Evolutionary conservation across 92 coral and sea anemone genomes (phyloP), one percentile per base, ranked within the genome.

Genomic region (Epizoanthus rinbou): DNA sequence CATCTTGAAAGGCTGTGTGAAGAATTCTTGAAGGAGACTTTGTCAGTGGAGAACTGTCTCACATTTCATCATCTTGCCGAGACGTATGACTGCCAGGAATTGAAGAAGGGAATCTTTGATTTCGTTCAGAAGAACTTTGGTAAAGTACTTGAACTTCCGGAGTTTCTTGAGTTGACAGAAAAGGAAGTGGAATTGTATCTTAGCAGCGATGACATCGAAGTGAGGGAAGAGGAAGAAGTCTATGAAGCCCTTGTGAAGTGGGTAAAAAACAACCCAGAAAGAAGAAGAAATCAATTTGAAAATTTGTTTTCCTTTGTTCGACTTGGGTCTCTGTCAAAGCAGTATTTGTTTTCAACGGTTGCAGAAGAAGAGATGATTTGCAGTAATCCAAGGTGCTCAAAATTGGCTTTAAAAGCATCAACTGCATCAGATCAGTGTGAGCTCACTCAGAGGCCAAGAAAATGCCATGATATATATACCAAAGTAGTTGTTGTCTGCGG

Each of bases 11-110:
- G 18, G 16, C 24, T 64, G 69, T 64, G 69, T 19, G 69, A 64
- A 64, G 69, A 23, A 13, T 64, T 64, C 69, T 64, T 64, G 69
- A 64, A 64, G 6, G 69, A 64, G 69, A 64, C 69, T 64, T 64
- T 64, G 69, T 64, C 69, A 10, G 69, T 64, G 17, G 69, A 64
- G 18, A 64, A 64, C 18, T 64, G 69, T 35, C 69, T 64, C 16
- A 8, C 69, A 28, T 23, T 64, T 25, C 69, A 64, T 33, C 69
- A 37, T 24, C 69, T 64, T 64, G 69, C 69, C 9, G 39, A 31
- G 35, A 64, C 35, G 33, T 35, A 64, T 13, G 69, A 64, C 69
- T 64, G 69, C 16, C 6, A 23, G 39, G 69, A 64, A 25, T 41
- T 64, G 18, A 64, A 64, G 69, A 64, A 64, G 22, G 69, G 35